Base-by-base conservation (phyloP, 30 jellyfish, hydroid and myxozoan genomes). In the Catostylus mosaicus region DNA sequence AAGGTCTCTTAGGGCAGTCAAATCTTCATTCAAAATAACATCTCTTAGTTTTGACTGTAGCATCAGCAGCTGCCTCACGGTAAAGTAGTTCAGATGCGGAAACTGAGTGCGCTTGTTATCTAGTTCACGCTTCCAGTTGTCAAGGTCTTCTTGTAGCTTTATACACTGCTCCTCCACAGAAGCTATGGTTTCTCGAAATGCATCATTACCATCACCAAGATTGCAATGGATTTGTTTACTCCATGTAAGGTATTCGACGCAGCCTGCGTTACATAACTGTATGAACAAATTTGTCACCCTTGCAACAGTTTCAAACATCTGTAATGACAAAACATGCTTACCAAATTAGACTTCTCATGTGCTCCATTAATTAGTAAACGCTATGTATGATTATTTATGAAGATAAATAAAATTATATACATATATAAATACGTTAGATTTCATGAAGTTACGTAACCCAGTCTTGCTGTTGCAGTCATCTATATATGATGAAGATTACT, bases 191-290 rank as follows among this genome's bases (percentile, higher is more conserved):
- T 35, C 30, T n/a, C 71, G 72, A 23, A 38, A 46, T 11, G 80
- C 63, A 6, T 54, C 67, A 4, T 43, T 62, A 8, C 56, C 37
- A 32, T 57, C 72, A 37, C 61, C 84, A 0, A 86, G 35, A 63
- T 71, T 48, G 61, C 96, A 88, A 40, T 59, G 23, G 60, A 77
- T 50, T 31, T 20, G 31, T 43, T 51, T 47, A 33, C 60, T 48
- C 84, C 88, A 88, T 63, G 81, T 38, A 6, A 88, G 62, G 33
- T 50, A 73, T 38, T 40, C 36, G 40, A 31, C 32, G 57, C 87
- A 89, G 26, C 96, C 96, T 14, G 92, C 86, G 19, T 80, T 69
- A 75, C 91, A 78, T 35, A 88, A 72, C 8, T 46, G 67, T 57
- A 88, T 86, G 65, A 33, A 88, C 24, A 67, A 80, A 70, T 19